Evolutionary conservation across 2,797 vertebrate species (phyloP).

Genomic region (Neopelma chrysocephalum): DNA sequence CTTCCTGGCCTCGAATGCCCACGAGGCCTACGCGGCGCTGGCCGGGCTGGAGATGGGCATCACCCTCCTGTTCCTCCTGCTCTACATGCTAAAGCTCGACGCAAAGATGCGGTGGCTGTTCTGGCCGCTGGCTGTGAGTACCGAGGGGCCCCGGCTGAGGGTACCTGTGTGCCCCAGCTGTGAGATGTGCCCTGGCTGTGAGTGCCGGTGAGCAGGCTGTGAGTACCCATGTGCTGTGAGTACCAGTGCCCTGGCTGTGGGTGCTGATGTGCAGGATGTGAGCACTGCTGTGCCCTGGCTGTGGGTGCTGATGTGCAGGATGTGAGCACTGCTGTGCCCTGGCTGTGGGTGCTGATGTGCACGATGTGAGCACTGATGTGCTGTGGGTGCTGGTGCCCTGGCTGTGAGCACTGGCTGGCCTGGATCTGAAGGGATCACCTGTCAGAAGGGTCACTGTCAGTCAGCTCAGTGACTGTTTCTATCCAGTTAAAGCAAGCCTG

Average conservation of each 20-base stretch:
- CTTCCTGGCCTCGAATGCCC: constrained; percentile 62
- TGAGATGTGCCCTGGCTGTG: neutral
- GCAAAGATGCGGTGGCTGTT: constrained; percentile 72
- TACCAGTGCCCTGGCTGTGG: neutral
- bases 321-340: accelerated
- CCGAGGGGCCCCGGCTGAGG: neutral
- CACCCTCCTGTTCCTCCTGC: constrained; percentile 72
- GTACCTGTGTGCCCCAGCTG: neutral
- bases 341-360: neutral
- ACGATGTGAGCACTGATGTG: no score
- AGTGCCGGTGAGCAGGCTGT: accelerated
- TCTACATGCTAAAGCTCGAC: constrained; percentile 84
- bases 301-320: neutral
- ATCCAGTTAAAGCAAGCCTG: neutral
- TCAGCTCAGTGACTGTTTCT: accelerated
- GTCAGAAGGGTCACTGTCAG: accelerated
- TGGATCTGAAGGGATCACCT: neutral
- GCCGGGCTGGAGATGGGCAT: constrained; percentile 76
- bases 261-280: neutral
- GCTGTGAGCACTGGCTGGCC: neutral
- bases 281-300: no score
- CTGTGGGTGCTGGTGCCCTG: no score
- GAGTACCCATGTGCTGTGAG: no score
- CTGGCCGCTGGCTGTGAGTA: constrained; percentile 80
- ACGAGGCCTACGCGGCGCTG: constrained; percentile 71